Conservation (phyloP, 2,888 invertebrate genomes). For the Agrotis ipsilon region DNA sequence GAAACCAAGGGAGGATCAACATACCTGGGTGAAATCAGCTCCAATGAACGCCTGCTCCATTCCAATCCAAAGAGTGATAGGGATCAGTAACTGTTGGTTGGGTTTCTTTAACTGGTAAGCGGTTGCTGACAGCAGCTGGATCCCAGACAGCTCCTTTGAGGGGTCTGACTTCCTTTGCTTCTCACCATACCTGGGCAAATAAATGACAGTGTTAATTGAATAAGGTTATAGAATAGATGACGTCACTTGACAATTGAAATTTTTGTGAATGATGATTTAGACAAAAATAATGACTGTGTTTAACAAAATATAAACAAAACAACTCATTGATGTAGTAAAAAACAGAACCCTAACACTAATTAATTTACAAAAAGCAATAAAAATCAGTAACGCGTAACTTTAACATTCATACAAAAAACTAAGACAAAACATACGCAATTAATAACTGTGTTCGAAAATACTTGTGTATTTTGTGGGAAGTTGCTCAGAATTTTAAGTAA, state of each 20-base stretch:
- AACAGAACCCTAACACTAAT: slow-evolving; percentile 5
- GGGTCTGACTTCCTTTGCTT: slow-evolving; percentile 95
- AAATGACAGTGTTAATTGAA: not conserved
- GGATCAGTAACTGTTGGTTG: slow-evolving; percentile 97
- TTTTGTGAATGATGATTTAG: not conserved
- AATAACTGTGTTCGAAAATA: slow-evolving; percentile 37
- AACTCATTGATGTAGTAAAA: not conserved
- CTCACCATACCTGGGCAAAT: slow-evolving; percentile 94
- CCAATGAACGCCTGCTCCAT: slow-evolving; percentile 99
- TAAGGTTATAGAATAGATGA: not conserved
- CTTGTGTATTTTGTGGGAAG: slow-evolving; percentile 24
- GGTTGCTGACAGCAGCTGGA: slow-evolving; percentile 96
- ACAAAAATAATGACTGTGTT: not conserved
- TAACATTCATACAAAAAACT: slow-evolving; percentile 19
- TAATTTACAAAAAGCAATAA: slow-evolving; percentile 13
- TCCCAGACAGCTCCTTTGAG: slow-evolving; percentile 94
- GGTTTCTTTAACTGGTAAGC: slow-evolving; percentile 97
- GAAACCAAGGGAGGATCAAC: not conserved
- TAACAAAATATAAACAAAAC: slow-evolving; percentile 3
- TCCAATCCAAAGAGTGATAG: slow-evolving; percentile 98
- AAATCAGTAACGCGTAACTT: slow-evolving; percentile 26
- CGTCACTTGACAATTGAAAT: not conserved
- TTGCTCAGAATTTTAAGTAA: slow-evolving; percentile 49
- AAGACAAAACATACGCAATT: slow-evolving; percentile 27
- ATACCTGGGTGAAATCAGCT: slow-evolving; percentile 96